phyloP scores from a whole-genome alignment of 64 coral and sea anemone genomes.

The Exaiptasia diaphana region DNA sequence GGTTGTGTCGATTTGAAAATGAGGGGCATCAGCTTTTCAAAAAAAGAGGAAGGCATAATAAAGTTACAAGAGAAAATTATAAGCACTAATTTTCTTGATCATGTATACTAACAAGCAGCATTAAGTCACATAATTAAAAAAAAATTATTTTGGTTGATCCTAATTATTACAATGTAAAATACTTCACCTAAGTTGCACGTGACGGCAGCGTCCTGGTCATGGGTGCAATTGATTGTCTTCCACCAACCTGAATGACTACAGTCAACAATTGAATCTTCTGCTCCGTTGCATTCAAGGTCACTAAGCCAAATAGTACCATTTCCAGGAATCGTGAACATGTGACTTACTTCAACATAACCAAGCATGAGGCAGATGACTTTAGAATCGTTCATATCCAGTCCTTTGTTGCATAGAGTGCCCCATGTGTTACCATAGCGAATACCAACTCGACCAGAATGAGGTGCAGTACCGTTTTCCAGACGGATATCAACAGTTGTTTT shows the following conservation, averaged over 20 bases:
- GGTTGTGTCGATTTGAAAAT: not conserved
- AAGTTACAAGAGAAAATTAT: too few species aligned
- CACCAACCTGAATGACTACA: not conserved
- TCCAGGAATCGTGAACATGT: not conserved
- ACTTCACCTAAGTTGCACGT: not conserved
- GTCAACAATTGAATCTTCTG: not conserved
- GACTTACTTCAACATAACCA: not conserved
- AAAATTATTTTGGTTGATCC: not conserved
- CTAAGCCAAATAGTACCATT: slow-evolving; percentile 4
- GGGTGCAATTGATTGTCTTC: not conserved
- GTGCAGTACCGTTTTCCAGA: not conserved
- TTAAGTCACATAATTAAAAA: not conserved
- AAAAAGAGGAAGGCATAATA: too few species aligned
- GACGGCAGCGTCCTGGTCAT: not conserved
- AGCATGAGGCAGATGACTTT: not conserved
- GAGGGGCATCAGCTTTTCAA: not conserved
- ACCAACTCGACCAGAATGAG: not conserved
- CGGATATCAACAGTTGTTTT: too few species aligned
- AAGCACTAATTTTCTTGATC: too few species aligned
- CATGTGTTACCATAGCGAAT: not conserved
- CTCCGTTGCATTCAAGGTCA: not conserved
- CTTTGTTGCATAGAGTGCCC: not conserved
- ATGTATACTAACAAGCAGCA: not conserved
- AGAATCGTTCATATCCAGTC: not conserved
- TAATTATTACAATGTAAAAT: not conserved